Evolutionary conservation across 2,113 vertebrate species (phyloP).

Genomic region (Melanerpes formicivorus): DNA sequence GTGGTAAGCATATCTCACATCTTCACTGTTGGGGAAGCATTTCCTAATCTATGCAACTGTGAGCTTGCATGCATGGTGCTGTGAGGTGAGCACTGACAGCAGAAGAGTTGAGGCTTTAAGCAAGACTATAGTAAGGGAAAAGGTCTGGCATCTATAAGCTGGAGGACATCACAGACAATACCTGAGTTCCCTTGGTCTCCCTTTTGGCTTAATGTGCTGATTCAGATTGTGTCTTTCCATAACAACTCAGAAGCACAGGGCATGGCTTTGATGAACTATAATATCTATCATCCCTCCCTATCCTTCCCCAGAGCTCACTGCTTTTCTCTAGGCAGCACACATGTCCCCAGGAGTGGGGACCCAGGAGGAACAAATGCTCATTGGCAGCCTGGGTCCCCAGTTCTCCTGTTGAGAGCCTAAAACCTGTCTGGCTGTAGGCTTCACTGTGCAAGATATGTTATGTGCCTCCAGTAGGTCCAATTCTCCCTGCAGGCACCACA

Average conservation of each 20-base stretch:
- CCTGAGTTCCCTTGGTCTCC: neutral
- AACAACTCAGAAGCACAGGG: neutral
- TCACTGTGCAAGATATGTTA: rapidly evolving
- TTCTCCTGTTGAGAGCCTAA: neutral
- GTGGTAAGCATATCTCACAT: neutral
- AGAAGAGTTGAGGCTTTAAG: neutral
- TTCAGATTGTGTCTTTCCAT: neutral
- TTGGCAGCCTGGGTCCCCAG: neutral
- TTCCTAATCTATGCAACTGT: neutral
- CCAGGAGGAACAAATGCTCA: neutral
- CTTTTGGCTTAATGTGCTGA: neutral
- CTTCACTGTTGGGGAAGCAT: neutral
- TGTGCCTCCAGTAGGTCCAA: neutral
- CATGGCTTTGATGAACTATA: neutral
- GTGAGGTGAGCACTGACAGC: neutral
- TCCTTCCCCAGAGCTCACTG: neutral
- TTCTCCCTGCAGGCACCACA: rapidly evolving
- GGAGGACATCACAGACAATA: neutral
- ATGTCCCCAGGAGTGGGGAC: neutral
- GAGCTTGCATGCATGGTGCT: rapidly evolving
- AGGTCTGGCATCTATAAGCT: neutral
- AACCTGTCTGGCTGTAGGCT: neutral
- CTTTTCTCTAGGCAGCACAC: neutral
- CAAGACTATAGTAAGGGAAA: neutral
- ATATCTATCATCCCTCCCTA: neutral